Conservation (phyloP, 2,888 invertebrate species). For the Cremastinae sp. region DNA sequence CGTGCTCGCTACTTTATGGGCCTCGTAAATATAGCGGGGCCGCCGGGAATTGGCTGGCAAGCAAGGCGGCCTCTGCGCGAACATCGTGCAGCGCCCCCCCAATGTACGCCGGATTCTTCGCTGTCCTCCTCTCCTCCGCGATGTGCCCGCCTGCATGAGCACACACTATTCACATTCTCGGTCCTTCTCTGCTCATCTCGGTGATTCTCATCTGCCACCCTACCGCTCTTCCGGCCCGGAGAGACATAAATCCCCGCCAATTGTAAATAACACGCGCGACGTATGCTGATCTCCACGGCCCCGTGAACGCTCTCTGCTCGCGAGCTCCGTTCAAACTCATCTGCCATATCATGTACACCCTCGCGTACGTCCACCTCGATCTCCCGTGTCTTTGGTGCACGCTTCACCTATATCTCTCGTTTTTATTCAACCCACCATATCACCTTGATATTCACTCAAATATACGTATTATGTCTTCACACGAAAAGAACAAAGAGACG, state of each 20-base stretch:
- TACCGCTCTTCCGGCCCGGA: constrained; percentile 61
- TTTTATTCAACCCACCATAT: no score
- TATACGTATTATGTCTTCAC: no score
- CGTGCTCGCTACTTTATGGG: constrained; percentile 79
- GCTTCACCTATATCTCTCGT: constrained; percentile 2
- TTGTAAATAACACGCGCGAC: constrained; percentile 78
- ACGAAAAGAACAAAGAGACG: no score
- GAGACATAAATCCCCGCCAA: constrained; percentile 77
- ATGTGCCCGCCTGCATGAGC: constrained; percentile 35
- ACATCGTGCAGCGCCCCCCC: constrained; percentile 63
- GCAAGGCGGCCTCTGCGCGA: constrained; percentile 74
- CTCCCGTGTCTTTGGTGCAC: constrained; percentile 22
- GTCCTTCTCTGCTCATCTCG: constrained; percentile 58
- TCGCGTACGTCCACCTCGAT: constrained; percentile 23
- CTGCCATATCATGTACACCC: constrained; percentile 29
- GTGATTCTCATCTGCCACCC: constrained; percentile 62
- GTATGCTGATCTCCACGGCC: constrained; percentile 75
- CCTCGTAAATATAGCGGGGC: constrained; percentile 79
- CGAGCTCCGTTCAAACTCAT: constrained; percentile 53
- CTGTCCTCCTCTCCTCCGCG: constrained; percentile 7
- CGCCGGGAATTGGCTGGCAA: constrained; percentile 79
- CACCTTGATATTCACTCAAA: no score
- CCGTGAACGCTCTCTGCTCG: constrained; percentile 56
- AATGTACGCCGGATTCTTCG: constrained; percentile 41
- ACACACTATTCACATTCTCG: constrained; percentile 54